phyloP scores from a whole-genome alignment of 2,113 vertebrate species.

The Phyllostomus discolor region DNA sequence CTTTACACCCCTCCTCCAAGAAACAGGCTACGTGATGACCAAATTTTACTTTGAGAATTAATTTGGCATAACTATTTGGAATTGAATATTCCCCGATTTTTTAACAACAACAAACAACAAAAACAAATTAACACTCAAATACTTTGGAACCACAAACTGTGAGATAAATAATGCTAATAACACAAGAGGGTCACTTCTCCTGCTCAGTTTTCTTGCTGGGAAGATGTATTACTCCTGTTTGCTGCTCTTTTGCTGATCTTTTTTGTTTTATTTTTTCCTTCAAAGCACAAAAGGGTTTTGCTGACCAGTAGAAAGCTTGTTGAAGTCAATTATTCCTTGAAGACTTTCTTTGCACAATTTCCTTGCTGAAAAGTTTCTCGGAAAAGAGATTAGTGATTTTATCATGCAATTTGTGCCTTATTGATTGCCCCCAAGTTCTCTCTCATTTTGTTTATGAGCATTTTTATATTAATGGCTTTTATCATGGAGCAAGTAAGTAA shows the following conservation, averaged over 20 bases:
- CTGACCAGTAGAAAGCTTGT: constrained; percentile 46
- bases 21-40: background rate
- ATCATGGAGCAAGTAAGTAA: background rate
- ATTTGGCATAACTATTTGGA: constrained; percentile 3
- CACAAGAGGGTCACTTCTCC: constrained; percentile 35
- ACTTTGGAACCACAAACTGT: constrained; percentile 28
- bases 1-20: background rate
- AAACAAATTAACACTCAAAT: constrained; percentile 26
- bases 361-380: background rate
- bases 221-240: background rate
- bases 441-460: background rate
- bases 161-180: constrained; percentile 32
- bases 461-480: background rate
- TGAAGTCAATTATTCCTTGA: constrained; percentile 48
- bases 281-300: constrained; percentile 43
- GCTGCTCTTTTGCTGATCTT: constrained; percentile 46
- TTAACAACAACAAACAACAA: background rate
- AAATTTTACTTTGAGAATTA: constrained; percentile 22
- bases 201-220: constrained; percentile 17
- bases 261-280: constrained; percentile 20
- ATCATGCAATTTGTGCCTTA: background rate
- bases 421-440: background rate
- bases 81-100: background rate
- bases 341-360: constrained; percentile 38
- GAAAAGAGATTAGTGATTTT: constrained; percentile 13